Evolutionary conservation across 2,797 vertebrate genomes (phyloP).

Genomic region (Brotula barbata): DNA sequence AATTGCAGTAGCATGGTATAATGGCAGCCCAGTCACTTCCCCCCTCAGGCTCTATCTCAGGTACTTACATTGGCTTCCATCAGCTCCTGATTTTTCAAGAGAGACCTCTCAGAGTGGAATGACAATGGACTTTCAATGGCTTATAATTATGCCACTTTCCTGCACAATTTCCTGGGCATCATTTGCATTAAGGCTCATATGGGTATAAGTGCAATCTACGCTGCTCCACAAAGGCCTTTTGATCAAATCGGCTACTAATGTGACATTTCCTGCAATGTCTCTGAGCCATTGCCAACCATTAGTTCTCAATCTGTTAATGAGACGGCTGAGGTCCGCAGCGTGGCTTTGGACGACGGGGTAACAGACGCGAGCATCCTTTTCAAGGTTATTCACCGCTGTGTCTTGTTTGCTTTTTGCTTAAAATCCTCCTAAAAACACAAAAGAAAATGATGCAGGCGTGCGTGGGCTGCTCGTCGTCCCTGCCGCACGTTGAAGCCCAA

Average conservation of each 20-base stretch:
- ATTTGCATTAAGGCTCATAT: constrained; percentile 66
- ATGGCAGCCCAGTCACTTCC: constrained; percentile 58
- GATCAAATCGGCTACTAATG: constrained; percentile 32
- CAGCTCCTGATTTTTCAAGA: constrained; percentile 74
- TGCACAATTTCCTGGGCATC: constrained; percentile 63
- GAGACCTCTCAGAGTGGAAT: constrained; percentile 72
- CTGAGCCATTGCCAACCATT: constrained; percentile 34
- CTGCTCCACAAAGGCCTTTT: constrained; percentile 45
- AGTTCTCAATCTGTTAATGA: constrained; percentile 63
- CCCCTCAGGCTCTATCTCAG: constrained; percentile 68
- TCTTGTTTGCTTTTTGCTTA: constrained; percentile 41
- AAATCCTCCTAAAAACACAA: constrained; percentile 19
- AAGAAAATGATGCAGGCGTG: constrained; percentile 34
- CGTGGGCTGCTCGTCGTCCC: constrained; percentile 8
- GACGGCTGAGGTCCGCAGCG: constrained; percentile 59
- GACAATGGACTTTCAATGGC: constrained; percentile 72
- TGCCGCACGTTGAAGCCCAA: constrained; percentile 10
- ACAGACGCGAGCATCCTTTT: constrained; percentile 30
- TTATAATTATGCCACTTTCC: constrained; percentile 73
- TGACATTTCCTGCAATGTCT: constrained; percentile 54
- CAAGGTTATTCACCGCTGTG: constrained; percentile 62
- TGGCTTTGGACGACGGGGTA: neutral
- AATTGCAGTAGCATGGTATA: constrained; percentile 63
- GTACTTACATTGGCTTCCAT: constrained; percentile 69
- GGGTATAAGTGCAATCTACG: constrained; percentile 42